Evolutionary conservation across 2,888 invertebrate species (phyloP), one percentile per base, ranked within the genome.

Genomic region (Pachydiplax longipennis): DNA sequence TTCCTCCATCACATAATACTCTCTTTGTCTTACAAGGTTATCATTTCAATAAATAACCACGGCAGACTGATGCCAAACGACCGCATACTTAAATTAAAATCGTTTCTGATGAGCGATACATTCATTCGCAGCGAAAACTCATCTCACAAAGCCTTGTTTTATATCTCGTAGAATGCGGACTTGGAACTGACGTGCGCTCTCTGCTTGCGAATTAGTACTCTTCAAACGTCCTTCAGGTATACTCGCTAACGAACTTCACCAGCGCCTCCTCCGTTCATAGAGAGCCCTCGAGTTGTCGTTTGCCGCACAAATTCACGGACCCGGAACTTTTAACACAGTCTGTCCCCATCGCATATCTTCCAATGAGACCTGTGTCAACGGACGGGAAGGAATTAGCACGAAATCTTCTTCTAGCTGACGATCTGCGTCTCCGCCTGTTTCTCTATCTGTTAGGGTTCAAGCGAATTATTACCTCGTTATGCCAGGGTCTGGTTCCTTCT

Each of bases 241-340:
- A 65, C 37, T 87, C 87, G 87, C 87, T 87, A 87, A 87, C 37
- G 37, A 87, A 87, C 58, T 37, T 3, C 61, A 58, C n/a, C 87
- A 61, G 53, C 61, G 53, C 25, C 58, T 18, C 18, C 37, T 37
- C n/a, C 10, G 2, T 4, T 13, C n/a, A 37, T 65, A 37, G 37
- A 87, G 18, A 40, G 87, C 87, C 61, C 73, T 73, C 25, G 73
- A 22, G 58, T n/a, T 87, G 58, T 37, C 61, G 61, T 37, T 87
- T 61, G 37, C 87, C 37, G 61, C 87, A 65, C n/a, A 87, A 87
- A 87, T 61, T 18, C n/a, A n/a, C 87, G 87, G 87, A 87, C 58
- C 87, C 87, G 18, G 61, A 22, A 6, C 87, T 87, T 58, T 87
- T 87, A 87, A n/a, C 87, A 87, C 87, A 18, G 31, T 61, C 37